A percentile compares a stretch with the other conserved stretches of the same genome.
Conservation (phyloP, 2,888 invertebrate species). For the Piscicola geometra region DNA sequence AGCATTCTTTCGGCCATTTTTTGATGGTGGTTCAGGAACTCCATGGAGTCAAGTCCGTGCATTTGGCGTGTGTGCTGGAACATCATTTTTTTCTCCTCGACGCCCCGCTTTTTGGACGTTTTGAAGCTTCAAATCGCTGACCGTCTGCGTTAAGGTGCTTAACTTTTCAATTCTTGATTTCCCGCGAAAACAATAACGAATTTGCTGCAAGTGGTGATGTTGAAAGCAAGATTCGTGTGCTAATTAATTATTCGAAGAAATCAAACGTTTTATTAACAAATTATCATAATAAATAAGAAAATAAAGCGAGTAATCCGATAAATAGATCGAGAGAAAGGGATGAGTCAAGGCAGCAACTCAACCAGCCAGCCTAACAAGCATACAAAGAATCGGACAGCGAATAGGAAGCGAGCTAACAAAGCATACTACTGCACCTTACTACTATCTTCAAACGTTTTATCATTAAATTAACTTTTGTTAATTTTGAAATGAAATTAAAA, state of each 20-base stretch:
- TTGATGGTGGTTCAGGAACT: slow-evolving; percentile 37
- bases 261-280: neutral
- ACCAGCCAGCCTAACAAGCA: slow-evolving; percentile 21
- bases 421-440: slow-evolving; percentile 13
- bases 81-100: slow-evolving; percentile 33
- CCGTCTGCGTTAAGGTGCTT: neutral
- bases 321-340: slow-evolving; percentile 11
- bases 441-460: too few relatives aligned
- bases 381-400: slow-evolving; percentile 33
- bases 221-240: neutral
- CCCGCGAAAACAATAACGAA: slow-evolving; percentile 6
- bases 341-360: slow-evolving; percentile 12
- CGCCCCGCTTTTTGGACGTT: neutral
- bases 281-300: neutral
- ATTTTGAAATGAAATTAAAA: too few relatives aligned
- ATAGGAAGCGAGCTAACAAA: slow-evolving; percentile 23
- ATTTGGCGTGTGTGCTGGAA: slow-evolving; percentile 38
- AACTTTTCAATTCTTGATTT: slow-evolving; percentile 6
- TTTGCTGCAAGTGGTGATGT: neutral
- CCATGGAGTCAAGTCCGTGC: slow-evolving; percentile 39
- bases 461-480: too few relatives aligned
- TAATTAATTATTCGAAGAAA: slow-evolving; percentile 1
- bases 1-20: slow-evolving; percentile 38
- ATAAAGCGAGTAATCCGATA: slow-evolving; percentile 2
- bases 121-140: neutral